Percentiles rank a stretch among this genome's conserved stretches.
Conservation (phyloP, 2,113 vertebrate species). For the Crotalus viridis region DNA sequence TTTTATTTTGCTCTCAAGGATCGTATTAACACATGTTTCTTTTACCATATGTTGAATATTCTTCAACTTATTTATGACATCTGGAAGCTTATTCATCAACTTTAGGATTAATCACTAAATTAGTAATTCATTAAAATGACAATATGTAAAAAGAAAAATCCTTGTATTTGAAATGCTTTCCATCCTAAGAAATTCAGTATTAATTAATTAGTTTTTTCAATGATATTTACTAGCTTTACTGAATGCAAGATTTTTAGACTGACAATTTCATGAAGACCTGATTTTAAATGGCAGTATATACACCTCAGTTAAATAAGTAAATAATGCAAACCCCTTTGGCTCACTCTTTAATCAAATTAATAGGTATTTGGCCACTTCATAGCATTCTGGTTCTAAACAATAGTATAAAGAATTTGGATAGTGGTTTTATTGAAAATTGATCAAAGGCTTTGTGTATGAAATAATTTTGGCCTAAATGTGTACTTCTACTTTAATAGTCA, state of each 20-base stretch:
- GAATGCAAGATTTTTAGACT: not conserved
- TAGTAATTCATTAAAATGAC: conserved; percentile 10
- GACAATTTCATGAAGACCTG: not conserved
- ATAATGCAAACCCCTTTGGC: not conserved
- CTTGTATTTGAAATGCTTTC: not conserved
- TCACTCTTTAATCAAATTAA: not conserved
- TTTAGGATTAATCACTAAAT: conserved; percentile 23
- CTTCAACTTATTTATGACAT: conserved; percentile 22
- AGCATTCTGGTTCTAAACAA: not conserved
- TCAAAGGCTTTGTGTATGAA: not conserved
- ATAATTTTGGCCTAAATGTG: not conserved
- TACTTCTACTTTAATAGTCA: not conserved
- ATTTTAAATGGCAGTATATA: not conserved
- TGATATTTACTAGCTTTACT: not conserved
- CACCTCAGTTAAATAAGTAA: not conserved
- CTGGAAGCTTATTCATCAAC: not conserved
- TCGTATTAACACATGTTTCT: conserved; percentile 19
- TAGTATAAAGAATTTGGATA: not conserved
- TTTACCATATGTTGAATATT: conserved; percentile 31
- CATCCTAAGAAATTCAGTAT: not conserved
- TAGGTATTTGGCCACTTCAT: not conserved
- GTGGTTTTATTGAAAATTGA: not conserved
- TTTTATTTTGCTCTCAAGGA: not conserved
- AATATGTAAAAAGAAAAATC: not conserved
- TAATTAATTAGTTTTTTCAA: not conserved